Conservation (phyloP, 1,140 invertebrate genomes). For the Eurosta solidaginis region DNA sequence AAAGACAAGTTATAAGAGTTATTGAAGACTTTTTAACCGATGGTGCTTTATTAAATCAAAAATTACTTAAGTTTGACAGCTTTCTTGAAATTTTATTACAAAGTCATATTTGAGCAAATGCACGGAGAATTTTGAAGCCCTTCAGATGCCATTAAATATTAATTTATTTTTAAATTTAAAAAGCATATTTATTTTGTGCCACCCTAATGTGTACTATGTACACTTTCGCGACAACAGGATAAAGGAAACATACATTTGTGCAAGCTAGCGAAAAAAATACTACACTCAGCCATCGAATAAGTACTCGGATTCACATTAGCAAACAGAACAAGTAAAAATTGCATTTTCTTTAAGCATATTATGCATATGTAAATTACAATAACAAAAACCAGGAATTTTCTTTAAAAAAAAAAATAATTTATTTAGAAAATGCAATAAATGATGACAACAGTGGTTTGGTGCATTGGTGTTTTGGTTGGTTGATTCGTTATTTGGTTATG, state of each 20-base stretch:
- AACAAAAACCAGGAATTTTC: background rate
- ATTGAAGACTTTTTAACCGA: too few relatives aligned
- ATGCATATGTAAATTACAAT: constrained; percentile 26
- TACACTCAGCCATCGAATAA: background rate
- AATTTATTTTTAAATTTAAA: too few relatives aligned
- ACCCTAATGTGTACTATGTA: too few relatives aligned
- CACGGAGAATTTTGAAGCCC: too few relatives aligned
- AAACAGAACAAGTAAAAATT: background rate
- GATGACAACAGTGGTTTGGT: constrained; percentile 5
- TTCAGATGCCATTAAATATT: too few relatives aligned
- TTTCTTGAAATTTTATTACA: too few relatives aligned
- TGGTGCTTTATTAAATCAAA: too few relatives aligned
- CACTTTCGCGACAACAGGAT: background rate
- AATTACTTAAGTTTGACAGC: too few relatives aligned
- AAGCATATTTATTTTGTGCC: too few relatives aligned
- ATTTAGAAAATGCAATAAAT: constrained; percentile 10
- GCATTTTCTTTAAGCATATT: constrained; percentile 17
- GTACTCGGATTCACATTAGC: background rate
- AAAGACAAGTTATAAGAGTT: too few relatives aligned
- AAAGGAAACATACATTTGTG: constrained; percentile 6
- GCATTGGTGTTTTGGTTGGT: constrained; percentile 14
- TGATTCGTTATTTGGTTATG: constrained; percentile 21
- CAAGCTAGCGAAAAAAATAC: background rate
- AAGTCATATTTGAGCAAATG: too few relatives aligned
- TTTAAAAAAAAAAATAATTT: too few relatives aligned